Percentiles rank a stretch among this genome's conserved stretches.
phyloP scores from a whole-genome alignment of 2,113 vertebrate species.

The Oncorhynchus kisutch region DNA sequence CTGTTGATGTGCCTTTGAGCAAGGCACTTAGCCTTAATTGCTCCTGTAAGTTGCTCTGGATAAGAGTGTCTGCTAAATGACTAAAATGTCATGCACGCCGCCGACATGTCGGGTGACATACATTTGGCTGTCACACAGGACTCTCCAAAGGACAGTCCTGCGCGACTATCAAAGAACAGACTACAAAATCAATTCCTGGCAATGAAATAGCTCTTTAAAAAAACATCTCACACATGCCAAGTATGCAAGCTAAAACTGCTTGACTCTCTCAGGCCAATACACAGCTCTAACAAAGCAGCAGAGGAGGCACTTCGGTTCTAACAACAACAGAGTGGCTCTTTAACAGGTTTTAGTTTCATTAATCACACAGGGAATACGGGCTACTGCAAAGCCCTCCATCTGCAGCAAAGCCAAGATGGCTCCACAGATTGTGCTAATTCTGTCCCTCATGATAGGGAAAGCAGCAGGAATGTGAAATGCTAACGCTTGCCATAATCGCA shows the following conservation, averaged over 20 bases:
- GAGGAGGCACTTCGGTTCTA: constrained; percentile 26
- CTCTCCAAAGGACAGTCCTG: constrained; percentile 11
- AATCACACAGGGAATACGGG: constrained; percentile 56
- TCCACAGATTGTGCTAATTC: constrained; percentile 32
- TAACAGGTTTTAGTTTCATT: constrained; percentile 56
- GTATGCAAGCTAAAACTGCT: constrained; percentile 2
- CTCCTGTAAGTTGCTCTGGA: no score
- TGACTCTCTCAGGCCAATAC: not conserved
- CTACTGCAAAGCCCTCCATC: constrained; percentile 51
- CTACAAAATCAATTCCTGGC: constrained; percentile 57
- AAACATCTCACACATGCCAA: constrained; percentile 37
- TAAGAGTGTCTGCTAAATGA: no score
- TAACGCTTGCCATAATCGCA: constrained; percentile 53
- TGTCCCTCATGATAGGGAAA: constrained; percentile 28
- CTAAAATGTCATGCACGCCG: not conserved
- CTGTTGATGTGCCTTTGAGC: not conserved
- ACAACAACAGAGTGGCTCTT: constrained; percentile 24
- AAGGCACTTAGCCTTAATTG: no score
- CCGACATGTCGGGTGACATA: constrained; percentile 20
- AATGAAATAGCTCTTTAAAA: constrained; percentile 24
- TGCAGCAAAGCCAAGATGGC: constrained; percentile 47
- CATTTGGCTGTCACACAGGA: constrained; percentile 19
- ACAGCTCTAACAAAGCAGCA: not conserved
- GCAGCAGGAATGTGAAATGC: constrained; percentile 53
- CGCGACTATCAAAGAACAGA: constrained; percentile 28